Conservation (phyloP, 2,797 vertebrate genomes). For the Nyctibius grandis region DNA sequence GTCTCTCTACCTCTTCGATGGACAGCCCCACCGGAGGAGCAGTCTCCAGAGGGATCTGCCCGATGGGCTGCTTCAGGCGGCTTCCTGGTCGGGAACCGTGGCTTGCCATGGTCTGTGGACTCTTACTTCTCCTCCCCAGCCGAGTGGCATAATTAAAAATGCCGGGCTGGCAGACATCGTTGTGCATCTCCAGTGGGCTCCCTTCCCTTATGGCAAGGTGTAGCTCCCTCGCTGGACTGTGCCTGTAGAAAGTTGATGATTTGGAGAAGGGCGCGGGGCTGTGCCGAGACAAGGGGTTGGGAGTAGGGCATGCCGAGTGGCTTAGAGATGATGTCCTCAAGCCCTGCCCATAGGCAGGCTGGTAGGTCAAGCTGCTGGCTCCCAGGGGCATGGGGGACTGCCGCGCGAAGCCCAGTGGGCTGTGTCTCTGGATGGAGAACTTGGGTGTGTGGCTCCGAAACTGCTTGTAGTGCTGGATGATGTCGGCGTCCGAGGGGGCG, state of each 20-base stretch:
- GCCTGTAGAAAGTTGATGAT: constrained; percentile 89
- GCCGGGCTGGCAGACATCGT: constrained; percentile 85
- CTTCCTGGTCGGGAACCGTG: constrained; percentile 88
- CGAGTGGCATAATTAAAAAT: constrained; percentile 92
- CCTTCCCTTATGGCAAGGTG: constrained; percentile 90
- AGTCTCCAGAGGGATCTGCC: constrained; percentile 89
- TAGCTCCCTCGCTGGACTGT: constrained; percentile 91
- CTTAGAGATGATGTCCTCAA: constrained; percentile 87
- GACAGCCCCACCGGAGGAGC: constrained; percentile 93
- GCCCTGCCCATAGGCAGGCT: constrained; percentile 86
- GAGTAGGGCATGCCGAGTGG: constrained; percentile 88
- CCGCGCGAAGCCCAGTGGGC: constrained; percentile 91
- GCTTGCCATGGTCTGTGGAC: constrained; percentile 89
- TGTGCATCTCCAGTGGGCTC: constrained; percentile 86
- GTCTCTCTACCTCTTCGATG: constrained; percentile 95
- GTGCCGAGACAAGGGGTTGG: constrained; percentile 90
- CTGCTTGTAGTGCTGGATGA: constrained; percentile 97
- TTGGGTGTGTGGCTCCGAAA: constrained; percentile 96
- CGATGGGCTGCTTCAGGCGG: constrained; percentile 91
- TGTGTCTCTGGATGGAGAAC: constrained; percentile 97
- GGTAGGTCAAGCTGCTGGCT: constrained; percentile 92
- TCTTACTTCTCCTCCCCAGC: constrained; percentile 93
- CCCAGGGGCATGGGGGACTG: constrained; percentile 93
- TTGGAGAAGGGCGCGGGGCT: constrained; percentile 94
- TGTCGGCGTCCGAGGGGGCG: constrained; percentile 94